Evolutionary conservation across 35 echinoderm and acorn worm genomes (phyloP).

Genomic region (Ophiothrix spiculata): DNA sequence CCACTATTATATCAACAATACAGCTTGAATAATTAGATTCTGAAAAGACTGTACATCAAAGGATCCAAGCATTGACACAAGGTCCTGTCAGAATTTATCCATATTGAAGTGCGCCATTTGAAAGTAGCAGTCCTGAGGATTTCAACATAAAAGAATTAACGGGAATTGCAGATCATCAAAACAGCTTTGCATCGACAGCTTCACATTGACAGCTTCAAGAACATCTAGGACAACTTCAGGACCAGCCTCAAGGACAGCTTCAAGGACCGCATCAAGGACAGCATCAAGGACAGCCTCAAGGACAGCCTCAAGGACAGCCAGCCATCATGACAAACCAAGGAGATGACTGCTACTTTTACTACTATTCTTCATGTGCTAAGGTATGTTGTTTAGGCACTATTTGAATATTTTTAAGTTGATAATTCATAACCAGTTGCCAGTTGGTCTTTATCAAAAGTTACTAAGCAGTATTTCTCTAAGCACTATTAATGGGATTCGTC

Average conservation of each 20-base stretch:
- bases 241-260: background rate
- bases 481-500: no score
- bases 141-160: background rate
- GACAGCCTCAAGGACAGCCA: background rate
- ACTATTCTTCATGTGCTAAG: constrained; percentile 75
- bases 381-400: constrained; percentile 18
- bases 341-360: constrained; percentile 81
- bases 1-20: no score
- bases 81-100: no score
- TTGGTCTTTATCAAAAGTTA: no score
- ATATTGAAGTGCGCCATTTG: no score
- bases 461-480: no score
- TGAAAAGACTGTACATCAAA: no score
- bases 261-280: background rate
- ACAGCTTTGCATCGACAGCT: background rate
- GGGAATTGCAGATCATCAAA: background rate
- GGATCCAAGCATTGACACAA: no score
- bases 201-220: background rate
- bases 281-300: background rate
- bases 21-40: no score
- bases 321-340: constrained; percentile 57
- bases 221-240: background rate
- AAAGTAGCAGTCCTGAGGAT: no score
- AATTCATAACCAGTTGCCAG: background rate
- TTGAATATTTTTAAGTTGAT: background rate